Evolutionary conservation across 2,888 invertebrate genomes (phyloP).

Genomic region (Temnothorax rugatulus): DNA sequence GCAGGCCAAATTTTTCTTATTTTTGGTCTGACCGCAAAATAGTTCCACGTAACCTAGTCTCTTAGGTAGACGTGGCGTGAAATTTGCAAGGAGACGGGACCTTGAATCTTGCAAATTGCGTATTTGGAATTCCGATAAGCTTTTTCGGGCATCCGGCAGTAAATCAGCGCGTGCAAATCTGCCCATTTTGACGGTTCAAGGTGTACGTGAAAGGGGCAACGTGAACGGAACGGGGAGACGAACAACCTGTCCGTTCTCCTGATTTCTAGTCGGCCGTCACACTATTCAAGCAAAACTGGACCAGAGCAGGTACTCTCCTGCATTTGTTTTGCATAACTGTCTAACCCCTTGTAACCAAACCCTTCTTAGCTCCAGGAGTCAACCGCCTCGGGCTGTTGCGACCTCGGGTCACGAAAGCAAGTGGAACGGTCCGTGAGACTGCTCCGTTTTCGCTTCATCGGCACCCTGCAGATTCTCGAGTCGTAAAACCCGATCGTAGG

Average conservation of each 20-base stretch:
- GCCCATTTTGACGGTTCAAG: constrained; percentile 61
- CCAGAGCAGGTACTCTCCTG: constrained; percentile 77
- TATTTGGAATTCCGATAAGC: constrained; percentile 66
- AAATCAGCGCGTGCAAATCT: constrained; percentile 81
- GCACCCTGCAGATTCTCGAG: constrained; percentile 66
- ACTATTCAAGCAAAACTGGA: constrained; percentile 48
- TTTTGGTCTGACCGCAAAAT: not conserved
- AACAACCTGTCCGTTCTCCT: constrained; percentile 43
- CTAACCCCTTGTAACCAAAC: constrained; percentile 78
- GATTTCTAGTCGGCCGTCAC: constrained; percentile 48
- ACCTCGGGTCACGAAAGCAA: constrained; percentile 49
- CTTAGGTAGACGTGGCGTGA: not conserved
- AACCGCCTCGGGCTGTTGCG: constrained; percentile 15
- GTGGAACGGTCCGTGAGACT: constrained; percentile 40
- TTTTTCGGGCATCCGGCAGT: constrained; percentile 69
- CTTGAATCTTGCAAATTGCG: constrained; percentile 82
- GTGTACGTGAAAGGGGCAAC: constrained; percentile 49
- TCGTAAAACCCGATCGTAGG: constrained; percentile 73
- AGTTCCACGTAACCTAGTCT: constrained; percentile 7
- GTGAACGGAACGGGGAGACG: constrained; percentile 44
- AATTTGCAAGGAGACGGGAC: constrained; percentile 64
- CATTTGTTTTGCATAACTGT: constrained; percentile 82
- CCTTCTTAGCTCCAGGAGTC: constrained; percentile 59
- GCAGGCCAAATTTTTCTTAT: not conserved
- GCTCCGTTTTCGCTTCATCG: constrained; percentile 58